phyloP scores from a whole-genome alignment of 2,797 vertebrate species.

The Sebastiscus tertius region DNA sequence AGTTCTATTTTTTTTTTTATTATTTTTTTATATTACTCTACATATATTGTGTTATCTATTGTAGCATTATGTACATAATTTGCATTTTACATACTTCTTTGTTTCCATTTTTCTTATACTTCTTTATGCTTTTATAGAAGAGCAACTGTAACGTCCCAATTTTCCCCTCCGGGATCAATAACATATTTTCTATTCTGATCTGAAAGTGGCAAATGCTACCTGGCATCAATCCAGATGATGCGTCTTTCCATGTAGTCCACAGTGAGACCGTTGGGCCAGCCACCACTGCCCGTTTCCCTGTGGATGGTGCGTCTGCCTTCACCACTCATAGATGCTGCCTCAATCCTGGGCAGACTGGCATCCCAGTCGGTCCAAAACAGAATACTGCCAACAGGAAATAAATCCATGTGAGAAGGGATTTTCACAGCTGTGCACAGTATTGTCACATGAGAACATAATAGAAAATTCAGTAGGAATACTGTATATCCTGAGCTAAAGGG shows the following conservation, averaged over 20 bases:
- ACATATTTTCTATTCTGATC: no score
- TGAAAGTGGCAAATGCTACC: conserved; percentile 76
- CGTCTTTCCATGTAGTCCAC: conserved; percentile 97
- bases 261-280: conserved; percentile 97
- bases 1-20: background rate
- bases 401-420: background rate
- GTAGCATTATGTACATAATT: background rate
- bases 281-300: conserved; percentile 93
- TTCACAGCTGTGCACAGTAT: background rate
- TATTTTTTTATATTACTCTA: background rate
- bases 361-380: conserved; percentile 99
- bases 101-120: no score
- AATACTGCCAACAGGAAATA: conserved; percentile 83
- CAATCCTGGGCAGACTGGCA: conserved; percentile 93
- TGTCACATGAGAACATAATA: background rate
- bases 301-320: conserved; percentile 94
- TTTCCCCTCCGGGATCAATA: background rate
- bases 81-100: background rate
- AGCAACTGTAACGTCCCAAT: background rate
- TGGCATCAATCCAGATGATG: conserved; percentile 98
- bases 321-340: conserved; percentile 97
- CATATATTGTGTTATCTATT: background rate
- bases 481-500: background rate
- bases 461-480: background rate
- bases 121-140: background rate